phyloP scores from a whole-genome alignment of 2,113 vertebrate species.

The Talpa occidentalis region DNA sequence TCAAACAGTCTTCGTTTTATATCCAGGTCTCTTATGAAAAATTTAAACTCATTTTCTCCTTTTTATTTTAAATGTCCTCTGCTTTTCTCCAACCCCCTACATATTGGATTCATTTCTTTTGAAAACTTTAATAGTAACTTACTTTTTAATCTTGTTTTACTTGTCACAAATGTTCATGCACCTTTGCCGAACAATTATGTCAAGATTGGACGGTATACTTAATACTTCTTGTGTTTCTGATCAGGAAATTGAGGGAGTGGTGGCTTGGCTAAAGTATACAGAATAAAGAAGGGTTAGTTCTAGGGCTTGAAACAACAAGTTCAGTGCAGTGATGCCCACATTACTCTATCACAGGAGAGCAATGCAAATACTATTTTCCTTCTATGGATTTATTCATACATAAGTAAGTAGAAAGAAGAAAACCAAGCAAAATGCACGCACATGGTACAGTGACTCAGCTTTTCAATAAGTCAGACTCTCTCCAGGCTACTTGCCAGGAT shows the following conservation, averaged over 20 bases:
- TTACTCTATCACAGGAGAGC: neutral
- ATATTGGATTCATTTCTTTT: neutral
- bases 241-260: neutral
- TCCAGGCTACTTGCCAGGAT: conserved; percentile 36
- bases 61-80: neutral
- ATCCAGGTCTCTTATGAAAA: neutral
- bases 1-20: neutral
- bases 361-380: neutral
- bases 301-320: neutral
- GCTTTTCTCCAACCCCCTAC: neutral
- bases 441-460: conserved; percentile 45
- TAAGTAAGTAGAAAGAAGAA: conserved; percentile 4
- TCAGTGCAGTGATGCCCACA: neutral
- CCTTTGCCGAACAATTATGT: neutral
- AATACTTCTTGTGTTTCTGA: neutral
- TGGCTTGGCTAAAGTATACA: neutral
- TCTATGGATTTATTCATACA: conserved; percentile 11
- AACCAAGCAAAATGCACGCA: conserved; percentile 38
- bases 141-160: neutral
- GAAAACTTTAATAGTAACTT: neutral
- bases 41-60: neutral
- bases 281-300: neutral
- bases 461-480: conserved; percentile 21
- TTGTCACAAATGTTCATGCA: neutral
- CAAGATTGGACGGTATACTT: neutral